phyloP scores from a whole-genome alignment of 30 jellyfish, hydroid and myxozoan genomes.

The Cassiopea xamachana region DNA sequence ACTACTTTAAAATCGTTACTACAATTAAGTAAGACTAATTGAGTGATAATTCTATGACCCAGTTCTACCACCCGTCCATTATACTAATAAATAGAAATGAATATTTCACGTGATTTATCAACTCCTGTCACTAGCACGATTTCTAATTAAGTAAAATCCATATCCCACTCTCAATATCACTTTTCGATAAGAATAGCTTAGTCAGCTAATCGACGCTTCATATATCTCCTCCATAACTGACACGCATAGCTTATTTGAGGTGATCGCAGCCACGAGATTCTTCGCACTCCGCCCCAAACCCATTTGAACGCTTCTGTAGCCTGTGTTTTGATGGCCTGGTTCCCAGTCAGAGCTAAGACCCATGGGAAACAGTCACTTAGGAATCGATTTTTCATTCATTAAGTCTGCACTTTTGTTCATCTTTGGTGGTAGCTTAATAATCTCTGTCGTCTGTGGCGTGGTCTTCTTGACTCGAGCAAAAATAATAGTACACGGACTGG shows the following conservation, averaged over 20 bases:
- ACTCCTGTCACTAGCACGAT: slow-evolving; percentile 17
- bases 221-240: slow-evolving; percentile 59
- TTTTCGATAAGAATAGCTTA: slow-evolving; percentile 72
- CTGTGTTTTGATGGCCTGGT: neutral
- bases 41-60: slow-evolving; percentile 58
- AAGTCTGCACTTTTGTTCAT: slow-evolving; percentile 2
- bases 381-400: slow-evolving; percentile 58
- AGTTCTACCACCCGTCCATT: slow-evolving; percentile 15
- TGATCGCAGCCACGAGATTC: slow-evolving; percentile 67
- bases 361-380: slow-evolving; percentile 60
- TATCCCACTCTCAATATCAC: slow-evolving; percentile 63
- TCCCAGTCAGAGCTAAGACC: slow-evolving; percentile 46
- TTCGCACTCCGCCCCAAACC: slow-evolving; percentile 68
- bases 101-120: slow-evolving; percentile 55
- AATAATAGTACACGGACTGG: neutral
- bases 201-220: slow-evolving; percentile 71
- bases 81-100: slow-evolving; percentile 17
- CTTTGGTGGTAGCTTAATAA: slow-evolving; percentile 56
- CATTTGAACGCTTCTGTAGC: slow-evolving; percentile 50
- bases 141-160: slow-evolving; percentile 52
- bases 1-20: too few species aligned
- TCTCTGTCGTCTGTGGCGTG: slow-evolving; percentile 35
- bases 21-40: neutral
- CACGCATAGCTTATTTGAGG: slow-evolving; percentile 51
- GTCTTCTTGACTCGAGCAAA: slow-evolving; percentile 38